Conservation (phyloP, 2,888 invertebrate genomes). For the Tenodera sinensis region DNA sequence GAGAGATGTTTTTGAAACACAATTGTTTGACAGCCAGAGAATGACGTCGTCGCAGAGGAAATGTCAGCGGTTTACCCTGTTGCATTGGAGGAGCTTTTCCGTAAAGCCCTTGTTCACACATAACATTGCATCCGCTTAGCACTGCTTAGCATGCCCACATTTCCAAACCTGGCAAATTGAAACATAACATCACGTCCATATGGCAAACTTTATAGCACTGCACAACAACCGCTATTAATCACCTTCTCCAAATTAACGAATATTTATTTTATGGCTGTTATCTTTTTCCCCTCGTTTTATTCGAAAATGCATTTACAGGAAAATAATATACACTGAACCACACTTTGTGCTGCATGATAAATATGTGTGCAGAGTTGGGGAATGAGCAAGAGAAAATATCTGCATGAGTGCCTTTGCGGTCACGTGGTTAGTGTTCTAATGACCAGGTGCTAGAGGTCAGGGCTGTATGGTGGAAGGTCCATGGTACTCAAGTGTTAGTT, state of each 20-base stretch:
- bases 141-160: not conserved
- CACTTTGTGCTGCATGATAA: too few species aligned
- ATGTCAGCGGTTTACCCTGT: not conserved
- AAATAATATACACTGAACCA: too few species aligned
- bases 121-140: not conserved
- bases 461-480: too few species aligned
- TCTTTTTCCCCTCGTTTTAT: not conserved
- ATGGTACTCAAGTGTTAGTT: too few species aligned
- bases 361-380: too few species aligned
- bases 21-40: too few species aligned
- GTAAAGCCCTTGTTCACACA: not conserved
- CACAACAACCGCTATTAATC: not conserved
- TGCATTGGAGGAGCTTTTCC: not conserved
- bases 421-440: too few species aligned
- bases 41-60: not conserved
- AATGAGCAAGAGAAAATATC: too few species aligned
- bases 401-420: too few species aligned
- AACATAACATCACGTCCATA: not conserved
- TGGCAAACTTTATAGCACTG: too few species aligned
- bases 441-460: too few species aligned
- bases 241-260: not conserved
- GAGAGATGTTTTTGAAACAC: not conserved
- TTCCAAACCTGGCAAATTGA: not conserved
- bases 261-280: not conserved
- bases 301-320: too few species aligned